Conservation (phyloP, 2,113 vertebrate species). For the Bubo bubo region DNA sequence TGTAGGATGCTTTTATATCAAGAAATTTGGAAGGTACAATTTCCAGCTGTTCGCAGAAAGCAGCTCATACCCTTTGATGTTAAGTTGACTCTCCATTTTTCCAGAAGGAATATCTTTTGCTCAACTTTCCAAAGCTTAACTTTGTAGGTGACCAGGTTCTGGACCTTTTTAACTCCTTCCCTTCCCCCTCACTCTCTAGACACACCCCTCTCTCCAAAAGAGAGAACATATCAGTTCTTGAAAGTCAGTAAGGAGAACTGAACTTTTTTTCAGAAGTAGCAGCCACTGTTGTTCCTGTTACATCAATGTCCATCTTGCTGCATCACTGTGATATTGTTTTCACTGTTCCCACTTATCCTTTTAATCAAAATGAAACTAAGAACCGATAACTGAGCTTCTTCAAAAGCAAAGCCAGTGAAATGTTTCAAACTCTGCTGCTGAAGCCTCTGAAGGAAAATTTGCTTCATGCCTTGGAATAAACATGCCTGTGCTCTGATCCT, state of each 20-base stretch:
- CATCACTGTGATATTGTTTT: background rate
- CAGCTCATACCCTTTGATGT: background rate
- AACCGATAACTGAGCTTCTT: background rate
- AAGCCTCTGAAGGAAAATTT: background rate
- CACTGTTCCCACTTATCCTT: background rate
- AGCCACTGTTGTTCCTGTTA: background rate
- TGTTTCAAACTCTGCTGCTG: background rate
- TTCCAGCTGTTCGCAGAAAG: background rate
- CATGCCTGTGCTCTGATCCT: background rate
- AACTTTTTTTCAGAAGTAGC: background rate
- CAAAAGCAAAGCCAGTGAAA: background rate
- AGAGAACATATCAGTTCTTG: background rate
- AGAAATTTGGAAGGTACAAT: background rate
- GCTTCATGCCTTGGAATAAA: background rate
- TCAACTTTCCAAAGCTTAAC: background rate
- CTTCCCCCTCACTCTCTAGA: fast-evolving
- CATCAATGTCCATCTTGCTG: background rate
- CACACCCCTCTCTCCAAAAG: fast-evolving
- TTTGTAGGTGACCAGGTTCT: background rate
- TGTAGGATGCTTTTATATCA: background rate
- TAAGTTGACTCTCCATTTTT: background rate
- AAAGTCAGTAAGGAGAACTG: background rate
- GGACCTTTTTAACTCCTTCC: background rate
- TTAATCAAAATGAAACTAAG: background rate
- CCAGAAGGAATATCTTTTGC: background rate